These are phyloP conservation scores for Pterocles orientalis DNA, from an alignment of 2,113 vertebrate species.

Conservation along the genomic window DNA sequence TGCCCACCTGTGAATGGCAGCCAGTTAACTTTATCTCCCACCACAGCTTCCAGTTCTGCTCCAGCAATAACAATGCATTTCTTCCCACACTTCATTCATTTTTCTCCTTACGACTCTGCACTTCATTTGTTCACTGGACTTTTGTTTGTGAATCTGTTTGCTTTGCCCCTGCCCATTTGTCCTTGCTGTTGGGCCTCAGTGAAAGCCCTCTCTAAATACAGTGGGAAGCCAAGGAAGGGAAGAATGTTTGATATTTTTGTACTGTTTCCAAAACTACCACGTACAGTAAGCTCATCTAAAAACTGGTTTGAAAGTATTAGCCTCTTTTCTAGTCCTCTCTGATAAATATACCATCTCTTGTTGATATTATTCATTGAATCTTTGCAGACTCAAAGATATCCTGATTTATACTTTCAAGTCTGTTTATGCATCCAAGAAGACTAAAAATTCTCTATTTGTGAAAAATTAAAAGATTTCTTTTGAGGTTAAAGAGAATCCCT, in stretches of 20 bases:
- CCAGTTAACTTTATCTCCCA: not conserved
- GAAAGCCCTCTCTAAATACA: not conserved
- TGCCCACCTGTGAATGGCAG: not conserved
- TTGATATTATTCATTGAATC: not conserved
- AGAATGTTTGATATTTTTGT: not conserved
- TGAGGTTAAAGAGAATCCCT: not conserved
- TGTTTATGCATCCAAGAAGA: not conserved
- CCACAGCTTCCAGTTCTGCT: rapidly evolving
- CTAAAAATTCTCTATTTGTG: not conserved
- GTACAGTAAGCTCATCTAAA: not conserved
- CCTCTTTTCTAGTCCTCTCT: not conserved
- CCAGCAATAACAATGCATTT: rapidly evolving
- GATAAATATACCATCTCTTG: not conserved
- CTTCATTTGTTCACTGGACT: not conserved
- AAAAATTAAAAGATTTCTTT: not conserved
- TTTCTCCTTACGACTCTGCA: not conserved
- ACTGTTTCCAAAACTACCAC: not conserved
- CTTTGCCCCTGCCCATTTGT: not conserved
- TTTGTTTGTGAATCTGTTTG: not conserved
- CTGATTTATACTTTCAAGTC: not conserved
- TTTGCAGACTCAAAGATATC: not conserved
- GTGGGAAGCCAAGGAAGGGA: not conserved
- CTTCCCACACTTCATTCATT: not conserved
- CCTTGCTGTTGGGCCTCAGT: not conserved
- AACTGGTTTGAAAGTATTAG: not conserved